Evolutionary conservation across 2,888 invertebrate species (phyloP), one percentile per base, ranked within the genome.

Genomic region (Athalia rosae): DNA sequence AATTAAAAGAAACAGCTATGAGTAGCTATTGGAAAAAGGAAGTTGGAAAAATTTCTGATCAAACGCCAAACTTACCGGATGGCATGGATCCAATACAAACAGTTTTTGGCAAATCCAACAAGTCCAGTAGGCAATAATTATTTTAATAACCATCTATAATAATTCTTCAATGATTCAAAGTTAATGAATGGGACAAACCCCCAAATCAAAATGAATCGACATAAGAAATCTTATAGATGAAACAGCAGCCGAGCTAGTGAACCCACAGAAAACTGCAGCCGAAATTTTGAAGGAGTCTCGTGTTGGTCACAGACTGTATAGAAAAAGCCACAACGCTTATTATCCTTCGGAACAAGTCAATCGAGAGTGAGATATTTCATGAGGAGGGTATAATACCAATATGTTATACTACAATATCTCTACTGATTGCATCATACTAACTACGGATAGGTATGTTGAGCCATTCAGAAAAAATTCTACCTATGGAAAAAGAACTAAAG

Each of bases 1-100:
- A 92, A 80, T 85, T 92, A 67, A 88, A 88, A 81, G 91, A 91
- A 79, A 91, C 92, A 1, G 85, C 90, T n/a, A 91, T 90, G 81
- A 86, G 86, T 50, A 89, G 91, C 11, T 91, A 91, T 78, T 91
- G 91, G 91, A 88, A 90, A 69, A 87, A 89, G 80, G 86, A 89
- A 80, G 79, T 91, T 13, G 92, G 92, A 47, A 90, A 86, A 83
- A 82, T 84, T 9, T 86, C 89, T 67, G 91, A 92, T 86, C 89
- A 88, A 28, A 82, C 86, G 74, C 88, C 90, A 4, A 89, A 90
- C 64, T 84, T 92, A 53, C 92, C 92, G 4, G 83, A 84, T 15
- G 89, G 90, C 66, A 87, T 91, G 83, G 87, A 91, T 79, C 87
- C 88, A 1, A 74, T 88, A 53, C 84, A 86, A 71, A 88, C 86